phyloP scores from a whole-genome alignment of 92 coral and sea anemone species.

The Parazoanthus atlanticus region DNA sequence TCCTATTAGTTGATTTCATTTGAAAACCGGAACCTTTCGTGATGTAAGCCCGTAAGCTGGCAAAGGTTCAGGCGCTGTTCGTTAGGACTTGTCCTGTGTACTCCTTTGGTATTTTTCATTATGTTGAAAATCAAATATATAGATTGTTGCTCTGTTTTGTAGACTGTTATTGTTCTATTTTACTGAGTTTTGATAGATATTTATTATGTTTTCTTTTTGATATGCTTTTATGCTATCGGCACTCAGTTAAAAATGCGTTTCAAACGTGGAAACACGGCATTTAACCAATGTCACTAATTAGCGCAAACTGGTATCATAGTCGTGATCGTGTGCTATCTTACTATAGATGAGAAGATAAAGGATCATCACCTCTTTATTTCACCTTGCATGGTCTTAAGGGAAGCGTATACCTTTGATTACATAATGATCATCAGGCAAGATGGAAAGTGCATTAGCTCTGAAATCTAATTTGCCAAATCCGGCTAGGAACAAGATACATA shows the following conservation, averaged over 20 bases:
- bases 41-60: background rate
- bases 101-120: background rate
- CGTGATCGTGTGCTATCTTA: background rate
- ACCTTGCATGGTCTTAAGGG: background rate
- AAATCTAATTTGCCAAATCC: constrained; percentile 11
- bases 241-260: background rate
- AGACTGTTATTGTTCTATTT: background rate
- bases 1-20: background rate
- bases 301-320: background rate
- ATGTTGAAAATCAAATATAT: background rate
- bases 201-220: too few species aligned
- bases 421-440: background rate
- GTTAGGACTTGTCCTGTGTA: background rate
- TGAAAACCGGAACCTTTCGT: background rate
- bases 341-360: background rate
- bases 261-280: background rate
- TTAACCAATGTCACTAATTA: background rate
- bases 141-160: background rate
- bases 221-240: background rate
- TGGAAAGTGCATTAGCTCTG: constrained; percentile 1
- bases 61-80: background rate
- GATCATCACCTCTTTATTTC: background rate
- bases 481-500: constrained; percentile 24
- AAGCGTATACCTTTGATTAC: background rate
- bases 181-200: background rate